Evolutionary conservation across 2,888 invertebrate species (phyloP), one percentile per base, ranked within the genome.

Genomic region (Rapana venosa): DNA sequence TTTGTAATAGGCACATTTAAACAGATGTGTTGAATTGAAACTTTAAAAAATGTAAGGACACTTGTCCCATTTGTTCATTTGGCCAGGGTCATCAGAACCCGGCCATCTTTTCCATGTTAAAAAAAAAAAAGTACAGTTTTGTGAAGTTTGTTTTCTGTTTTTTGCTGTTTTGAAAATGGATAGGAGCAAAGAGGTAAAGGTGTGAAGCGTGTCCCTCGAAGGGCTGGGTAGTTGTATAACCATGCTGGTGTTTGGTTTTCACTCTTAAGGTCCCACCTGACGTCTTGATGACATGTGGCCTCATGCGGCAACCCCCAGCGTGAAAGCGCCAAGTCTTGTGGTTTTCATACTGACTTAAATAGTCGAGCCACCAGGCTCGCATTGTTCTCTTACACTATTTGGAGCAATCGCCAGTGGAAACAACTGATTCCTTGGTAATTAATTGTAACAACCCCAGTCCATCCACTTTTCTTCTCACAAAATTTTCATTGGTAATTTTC

Each of bases 251-350:
- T 86, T 86, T 86, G 86, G 66, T 86, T 86, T 86, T 30, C 86
- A 61, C 61, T 61, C 35, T 86, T 66, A 86, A 86, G 66, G 86
- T 30, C 26, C 61, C 20, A 15, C 30, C 61, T 35, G 58, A 86
- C 66, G 86, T 86, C 30, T 86, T 66, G n/a, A 61, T 15, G 61
- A 11, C 58, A 36, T 47, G 61, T 30, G 66, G 66, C 66, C 15
- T 30, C 32, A 32, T 22, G 86, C 35, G 86, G 61, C 66, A 32
- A 11, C 87, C 15, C 66, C 87, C 87, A 74, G 87, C 87, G 70
- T 87, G 87, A 74, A 70, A 74, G 87, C 87, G 86, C 86, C 66
- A 86, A 86, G 86, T 86, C 86, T 86, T 86, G 86, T 86, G 61
- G 86, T 61, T 86, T 86, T 66, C 86, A 86, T 35, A 66, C 61